Conservation (phyloP, 2,888 invertebrate genomes). For the Danaus chrysippus region DNA sequence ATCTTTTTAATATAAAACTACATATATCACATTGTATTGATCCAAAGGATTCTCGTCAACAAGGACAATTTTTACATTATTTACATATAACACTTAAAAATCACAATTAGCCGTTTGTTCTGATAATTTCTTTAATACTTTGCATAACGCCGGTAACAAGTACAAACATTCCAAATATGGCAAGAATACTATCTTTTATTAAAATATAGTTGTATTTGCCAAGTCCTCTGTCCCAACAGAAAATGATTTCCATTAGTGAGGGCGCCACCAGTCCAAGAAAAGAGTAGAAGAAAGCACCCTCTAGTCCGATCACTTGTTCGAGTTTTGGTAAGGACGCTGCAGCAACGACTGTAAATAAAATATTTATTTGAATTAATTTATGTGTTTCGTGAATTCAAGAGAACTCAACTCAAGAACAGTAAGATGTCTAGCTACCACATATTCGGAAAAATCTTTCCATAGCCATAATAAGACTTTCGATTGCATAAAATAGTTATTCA, state of each 20-base stretch:
- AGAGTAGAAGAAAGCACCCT: constrained; percentile 82
- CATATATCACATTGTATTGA: constrained; percentile 1
- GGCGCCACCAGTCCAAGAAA: constrained; percentile 87
- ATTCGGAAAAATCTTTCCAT: too few relatives aligned
- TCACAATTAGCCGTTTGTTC: constrained; percentile 34
- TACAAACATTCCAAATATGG: constrained; percentile 82
- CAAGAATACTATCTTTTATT: constrained; percentile 81
- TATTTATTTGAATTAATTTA: not conserved
- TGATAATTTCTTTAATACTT: constrained; percentile 66
- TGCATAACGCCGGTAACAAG: constrained; percentile 81
- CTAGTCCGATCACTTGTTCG: constrained; percentile 71
- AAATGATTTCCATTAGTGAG: constrained; percentile 84
- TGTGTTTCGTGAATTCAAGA: too few relatives aligned
- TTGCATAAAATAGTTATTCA: not conserved
- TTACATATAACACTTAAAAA: constrained; percentile 13
- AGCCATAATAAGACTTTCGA: not conserved
- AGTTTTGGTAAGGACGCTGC: constrained; percentile 62
- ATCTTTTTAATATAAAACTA: constrained; percentile 4
- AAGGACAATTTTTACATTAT: not conserved
- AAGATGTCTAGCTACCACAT: too few relatives aligned
- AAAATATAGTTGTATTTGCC: constrained; percentile 84
- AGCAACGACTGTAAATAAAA: constrained; percentile 55
- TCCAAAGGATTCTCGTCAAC: not conserved
- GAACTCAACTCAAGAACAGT: too few relatives aligned
- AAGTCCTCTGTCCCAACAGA: constrained; percentile 82